Percentiles rank a stretch among this genome's conserved stretches.
Evolutionary conservation across 2,888 invertebrate genomes (phyloP).

Genomic region (Notocelia uddmanniana): DNA sequence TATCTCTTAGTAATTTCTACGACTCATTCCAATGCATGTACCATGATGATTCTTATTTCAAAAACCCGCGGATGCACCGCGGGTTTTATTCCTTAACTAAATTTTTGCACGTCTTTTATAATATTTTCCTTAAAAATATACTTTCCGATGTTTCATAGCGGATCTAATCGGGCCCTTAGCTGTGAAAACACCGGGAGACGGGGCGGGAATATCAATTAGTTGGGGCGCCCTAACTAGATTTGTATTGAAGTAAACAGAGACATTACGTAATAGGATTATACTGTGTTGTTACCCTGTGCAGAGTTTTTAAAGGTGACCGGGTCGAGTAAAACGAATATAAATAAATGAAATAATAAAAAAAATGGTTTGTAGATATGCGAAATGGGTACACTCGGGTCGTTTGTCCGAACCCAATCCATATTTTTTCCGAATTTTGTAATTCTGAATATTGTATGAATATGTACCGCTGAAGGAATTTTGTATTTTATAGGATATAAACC

Average conservation of each 20-base stretch:
- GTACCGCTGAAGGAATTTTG: no score
- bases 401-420: no score
- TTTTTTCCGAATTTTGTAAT: no score
- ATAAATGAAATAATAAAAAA: no score
- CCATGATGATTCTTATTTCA: neutral
- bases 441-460: no score
- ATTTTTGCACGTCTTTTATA: neutral
- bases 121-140: constrained; percentile 26
- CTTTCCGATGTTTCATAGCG: constrained; percentile 19
- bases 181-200: constrained; percentile 28
- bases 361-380: no score
- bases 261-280: constrained; percentile 80
- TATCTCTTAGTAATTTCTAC: neutral
- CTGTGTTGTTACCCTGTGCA: constrained; percentile 59
- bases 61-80: neutral
- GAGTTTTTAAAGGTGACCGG: neutral
- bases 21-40: neutral
- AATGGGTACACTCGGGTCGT: no score
- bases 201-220: constrained; percentile 52
- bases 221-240: constrained; percentile 66
- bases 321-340: no score
- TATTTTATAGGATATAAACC: no score
- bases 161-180: constrained; percentile 34
- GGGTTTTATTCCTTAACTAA: constrained; percentile 7
- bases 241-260: constrained; percentile 79